Percentiles rank a stretch among this genome's conserved stretches.
phyloP scores from a whole-genome alignment of 2,888 invertebrate species.

The Acleris literana region DNA sequence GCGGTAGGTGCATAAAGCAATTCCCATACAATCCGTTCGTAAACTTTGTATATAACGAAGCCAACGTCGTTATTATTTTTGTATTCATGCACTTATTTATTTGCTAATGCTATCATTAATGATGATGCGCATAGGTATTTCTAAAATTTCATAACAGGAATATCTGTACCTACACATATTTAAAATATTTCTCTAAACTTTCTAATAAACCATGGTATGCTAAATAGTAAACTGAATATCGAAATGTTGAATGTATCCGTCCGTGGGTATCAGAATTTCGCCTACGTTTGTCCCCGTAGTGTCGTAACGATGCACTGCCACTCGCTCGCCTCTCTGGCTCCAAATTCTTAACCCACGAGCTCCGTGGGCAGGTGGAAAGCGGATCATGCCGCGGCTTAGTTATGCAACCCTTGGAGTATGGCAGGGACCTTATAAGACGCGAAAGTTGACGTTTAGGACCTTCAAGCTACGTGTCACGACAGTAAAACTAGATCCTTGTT shows the following conservation, averaged over 20 bases:
- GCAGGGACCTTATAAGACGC: conserved; percentile 66
- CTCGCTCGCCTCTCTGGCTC: conserved; percentile 55
- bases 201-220: conserved; percentile 29
- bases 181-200: conserved; percentile 12
- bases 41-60: too few species aligned
- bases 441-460: conserved; percentile 57
- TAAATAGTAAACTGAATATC: conserved; percentile 51
- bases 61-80: too few species aligned
- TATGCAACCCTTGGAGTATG: conserved; percentile 65
- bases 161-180: too few species aligned
- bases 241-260: conserved; percentile 49
- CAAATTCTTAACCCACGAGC: conserved; percentile 74
- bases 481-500: conserved; percentile 11
- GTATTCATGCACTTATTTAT: too few species aligned
- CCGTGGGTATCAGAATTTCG: conserved; percentile 59
- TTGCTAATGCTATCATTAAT: too few species aligned
- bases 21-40: too few species aligned
- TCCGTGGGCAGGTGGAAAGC: conserved; percentile 79
- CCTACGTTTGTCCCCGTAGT: conserved; percentile 66
- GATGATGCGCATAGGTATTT: too few species aligned
- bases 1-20: too few species aligned
- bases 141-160: too few species aligned
- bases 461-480: conserved; percentile 11
- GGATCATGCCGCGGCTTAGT: conserved; percentile 54
- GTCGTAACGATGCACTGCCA: conserved; percentile 68